Evolutionary conservation across 2,888 invertebrate genomes (phyloP), one percentile per base, ranked within the genome.

Genomic region (Drosophila ustulata): DNA sequence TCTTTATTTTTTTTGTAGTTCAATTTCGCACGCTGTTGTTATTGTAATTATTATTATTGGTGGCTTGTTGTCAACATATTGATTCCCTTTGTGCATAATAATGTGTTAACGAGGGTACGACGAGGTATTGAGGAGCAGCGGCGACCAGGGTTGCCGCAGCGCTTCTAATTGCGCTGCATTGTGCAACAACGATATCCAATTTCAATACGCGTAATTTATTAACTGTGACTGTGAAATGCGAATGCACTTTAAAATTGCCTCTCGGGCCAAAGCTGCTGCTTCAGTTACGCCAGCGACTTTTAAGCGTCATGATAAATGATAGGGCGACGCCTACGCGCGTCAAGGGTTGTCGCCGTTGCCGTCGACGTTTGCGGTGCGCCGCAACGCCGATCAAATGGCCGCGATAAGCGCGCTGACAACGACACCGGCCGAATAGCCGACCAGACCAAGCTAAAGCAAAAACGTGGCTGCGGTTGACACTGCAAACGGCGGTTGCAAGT

Each of bases 401-500:
- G 45, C 32, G 82, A 82, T 82, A 82, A 82, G 84, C 76, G 82
- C 70, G 82, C 70, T 79, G 68, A 71, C 74, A 78, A 64, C 78
- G 66, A 57, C 66, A 65, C 52, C 52, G 49, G 61, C 37, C 23
- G 39, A 13, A 13, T 6, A 41, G 39, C 39, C 18, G 13, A 9
- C 32, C 32, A 32, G 8, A 3, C 11, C 37, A 37, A 23, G 59
- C 57, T n/a, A n/a, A 58, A 64, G 52, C 18, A 18, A 18, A 18
- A 66, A 75, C 82, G 71, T 77, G 72, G 66, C 85, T 84, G 85
- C 70, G 78, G 80, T 73, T 88, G 80, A 82, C 88, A 82, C 52
- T 86, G 84, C 84, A 83, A 86, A 80, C 84, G 86, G 87, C 84
- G 86, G 87, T 70, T 81, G 86, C 87, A 88, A 86, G 87, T 88